Percentiles rank a stretch among this genome's conserved stretches.
Evolutionary conservation across 2,113 vertebrate species (phyloP).

Genomic region (Ceyx cyanopectus): DNA sequence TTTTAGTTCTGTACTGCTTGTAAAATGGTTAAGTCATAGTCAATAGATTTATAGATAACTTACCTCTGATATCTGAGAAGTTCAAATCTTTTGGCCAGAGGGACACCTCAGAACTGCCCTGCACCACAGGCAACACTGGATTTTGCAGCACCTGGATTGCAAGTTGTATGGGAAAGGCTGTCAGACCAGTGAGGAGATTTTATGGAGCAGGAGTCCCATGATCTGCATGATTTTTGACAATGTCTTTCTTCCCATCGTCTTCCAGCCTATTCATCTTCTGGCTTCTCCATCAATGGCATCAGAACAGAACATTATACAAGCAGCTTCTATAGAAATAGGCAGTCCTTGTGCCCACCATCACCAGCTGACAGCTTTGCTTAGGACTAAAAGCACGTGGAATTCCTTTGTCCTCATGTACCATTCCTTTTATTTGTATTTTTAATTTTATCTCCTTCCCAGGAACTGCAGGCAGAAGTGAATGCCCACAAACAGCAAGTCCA

Average conservation of each 20-base stretch:
- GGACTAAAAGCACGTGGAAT: not conserved
- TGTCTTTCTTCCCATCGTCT: not conserved
- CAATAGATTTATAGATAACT: not conserved
- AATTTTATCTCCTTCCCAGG: conserved; percentile 64
- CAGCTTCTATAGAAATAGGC: not conserved
- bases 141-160: not conserved
- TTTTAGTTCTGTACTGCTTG: not conserved
- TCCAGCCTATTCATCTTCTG: not conserved
- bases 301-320: not conserved
- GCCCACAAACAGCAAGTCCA: conserved; percentile 81
- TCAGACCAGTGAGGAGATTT: not conserved
- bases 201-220: not conserved
- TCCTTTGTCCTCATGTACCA: not conserved
- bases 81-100: not conserved
- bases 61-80: not conserved
- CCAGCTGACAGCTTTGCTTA: not conserved
- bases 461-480: conserved; percentile 82
- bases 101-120: not conserved
- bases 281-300: not conserved
- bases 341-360: not conserved
- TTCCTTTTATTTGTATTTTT: not conserved
- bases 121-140: not conserved
- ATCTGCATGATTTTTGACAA: not conserved
- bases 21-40: not conserved
- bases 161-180: not conserved